phyloP scores from a whole-genome alignment of 2,888 invertebrate species.

The Dryomyza anilis region DNA sequence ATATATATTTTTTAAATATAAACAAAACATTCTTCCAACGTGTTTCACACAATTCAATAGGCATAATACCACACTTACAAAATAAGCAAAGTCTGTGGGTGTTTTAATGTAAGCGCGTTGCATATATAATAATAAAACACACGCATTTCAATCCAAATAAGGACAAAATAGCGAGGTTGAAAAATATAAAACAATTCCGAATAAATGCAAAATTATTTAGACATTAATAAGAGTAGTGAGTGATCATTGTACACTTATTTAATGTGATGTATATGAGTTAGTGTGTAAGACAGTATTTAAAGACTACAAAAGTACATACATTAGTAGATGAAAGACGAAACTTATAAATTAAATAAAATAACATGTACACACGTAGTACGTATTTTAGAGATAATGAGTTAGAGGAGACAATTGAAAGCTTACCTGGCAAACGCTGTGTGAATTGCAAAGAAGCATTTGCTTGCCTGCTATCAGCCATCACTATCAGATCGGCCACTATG shows the following conservation, averaged over 20 bases:
- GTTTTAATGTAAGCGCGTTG: not conserved
- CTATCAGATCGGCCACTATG: conserved; percentile 16
- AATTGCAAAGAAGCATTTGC: conserved; percentile 9
- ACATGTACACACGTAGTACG: too few species aligned
- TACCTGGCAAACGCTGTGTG: conserved; percentile 24
- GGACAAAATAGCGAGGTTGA: not conserved
- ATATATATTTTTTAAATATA: too few species aligned
- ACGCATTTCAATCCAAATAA: not conserved
- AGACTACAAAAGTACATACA: not conserved
- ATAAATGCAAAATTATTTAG: too few species aligned
- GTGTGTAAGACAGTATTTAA: conserved; percentile 1
- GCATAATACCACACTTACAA: too few species aligned
- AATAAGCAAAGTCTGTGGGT: too few species aligned
- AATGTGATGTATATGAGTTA: not conserved
- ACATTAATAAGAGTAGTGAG: too few species aligned
- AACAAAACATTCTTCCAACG: too few species aligned
- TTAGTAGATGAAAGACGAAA: not conserved
- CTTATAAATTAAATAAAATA: not conserved
- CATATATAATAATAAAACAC: too few species aligned
- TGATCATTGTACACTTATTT: too few species aligned
- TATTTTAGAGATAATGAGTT: too few species aligned
- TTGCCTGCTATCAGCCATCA: conserved; percentile 16
- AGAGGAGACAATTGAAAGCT: conserved; percentile 9
- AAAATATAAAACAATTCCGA: too few species aligned
- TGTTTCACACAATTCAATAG: too few species aligned